Percentiles rank a stretch among this genome's conserved stretches.
Evolutionary conservation across 2,797 vertebrate species (phyloP).

Genomic region (Macrochelys suwanniensis): DNA sequence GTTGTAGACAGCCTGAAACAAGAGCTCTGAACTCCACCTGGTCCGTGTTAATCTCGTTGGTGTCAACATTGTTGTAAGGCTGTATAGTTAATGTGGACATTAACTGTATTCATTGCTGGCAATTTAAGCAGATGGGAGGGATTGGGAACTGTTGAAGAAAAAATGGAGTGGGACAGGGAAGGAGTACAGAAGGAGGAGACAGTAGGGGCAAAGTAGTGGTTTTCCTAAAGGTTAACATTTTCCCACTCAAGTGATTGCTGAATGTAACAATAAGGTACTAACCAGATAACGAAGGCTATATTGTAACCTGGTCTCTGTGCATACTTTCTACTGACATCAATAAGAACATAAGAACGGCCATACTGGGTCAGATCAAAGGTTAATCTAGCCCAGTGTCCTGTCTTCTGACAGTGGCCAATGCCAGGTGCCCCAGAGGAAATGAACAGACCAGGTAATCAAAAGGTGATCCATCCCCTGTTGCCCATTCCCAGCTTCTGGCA

Average conservation of each 20-base stretch:
- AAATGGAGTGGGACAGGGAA: neutral
- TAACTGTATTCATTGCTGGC: neutral
- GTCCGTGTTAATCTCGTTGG: slow-evolving; percentile 13
- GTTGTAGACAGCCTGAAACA: neutral
- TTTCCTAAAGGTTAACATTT: neutral
- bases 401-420: too few species aligned
- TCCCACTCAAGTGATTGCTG: neutral
- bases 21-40: slow-evolving; percentile 26
- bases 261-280: neutral
- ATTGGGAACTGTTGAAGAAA: neutral
- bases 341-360: neutral
- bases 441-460: too few species aligned
- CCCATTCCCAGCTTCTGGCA: too few species aligned
- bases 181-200: neutral
- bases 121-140: neutral
- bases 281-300: neutral
- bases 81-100: neutral
- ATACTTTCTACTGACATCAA: neutral
- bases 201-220: neutral
- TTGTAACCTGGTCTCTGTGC: neutral
- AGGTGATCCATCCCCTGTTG: too few species aligned
- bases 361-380: too few species aligned
- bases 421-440: too few species aligned
- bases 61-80: neutral
- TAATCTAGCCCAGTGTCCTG: too few species aligned